Evolutionary conservation across 2,113 vertebrate species (phyloP), one percentile per base, ranked within the genome.

Genomic region (Mobula hypostoma): DNA sequence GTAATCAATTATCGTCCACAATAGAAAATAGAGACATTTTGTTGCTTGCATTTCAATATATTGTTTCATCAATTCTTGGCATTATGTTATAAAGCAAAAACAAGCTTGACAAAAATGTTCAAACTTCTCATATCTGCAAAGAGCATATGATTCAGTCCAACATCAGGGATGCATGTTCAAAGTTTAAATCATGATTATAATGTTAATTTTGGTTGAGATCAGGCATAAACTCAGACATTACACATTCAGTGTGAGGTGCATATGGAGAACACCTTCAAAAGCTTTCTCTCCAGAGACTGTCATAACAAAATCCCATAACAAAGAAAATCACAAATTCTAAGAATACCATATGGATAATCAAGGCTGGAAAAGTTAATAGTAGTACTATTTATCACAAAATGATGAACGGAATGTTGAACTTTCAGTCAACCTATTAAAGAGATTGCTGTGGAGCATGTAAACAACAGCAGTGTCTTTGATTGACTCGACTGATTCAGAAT

Each of bases 1-100:
- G 88, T 36, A 93, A 76, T 93, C 91, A 93, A 74, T 93, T 74
- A 93, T 36, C 48, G 74, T 76, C 68, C 74, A 40, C 48, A 92
- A 70, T 24, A 21, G 66, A 72, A 93, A 74, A 48, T 56, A 48
- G 91, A 12, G 70, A 15, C 70, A 93, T 74, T 74, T 93, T 74
- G 90, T 48, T 72, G 90, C 36, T 70, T 74, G n/a, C 40, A 7
- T 74, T 63, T 74, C 15, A 66, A 93, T 36, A 11, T 56, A n/a
- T 66, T 93, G 36, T 63, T 12, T 74, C 7, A 48, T 72, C 66
- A 92, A 40, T 72, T 48, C 48, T 48, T 74, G 24, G 36, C 68
- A 93, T 19, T 27, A 36, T 66, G 66, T 90, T 61, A 48, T 24
- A 76, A 72, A 76, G 90, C 68, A 72, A 40, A 32, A 92, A 27